Percentiles rank a stretch among this genome's conserved stretches.
phyloP scores from a whole-genome alignment of 2,797 vertebrate genomes.

The Natrix natrix region DNA sequence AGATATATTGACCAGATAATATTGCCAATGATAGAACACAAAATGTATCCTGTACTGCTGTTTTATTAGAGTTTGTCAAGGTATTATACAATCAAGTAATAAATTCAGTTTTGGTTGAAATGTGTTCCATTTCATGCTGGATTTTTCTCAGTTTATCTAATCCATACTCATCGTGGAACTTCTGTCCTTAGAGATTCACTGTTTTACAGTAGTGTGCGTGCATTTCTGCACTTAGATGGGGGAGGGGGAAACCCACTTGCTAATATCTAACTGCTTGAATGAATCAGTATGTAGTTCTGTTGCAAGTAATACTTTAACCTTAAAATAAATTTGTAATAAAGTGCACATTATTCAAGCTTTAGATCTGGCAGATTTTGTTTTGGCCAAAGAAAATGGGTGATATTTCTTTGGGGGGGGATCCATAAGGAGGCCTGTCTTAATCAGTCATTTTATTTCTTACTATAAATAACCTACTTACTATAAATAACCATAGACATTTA shows the following conservation, averaged over 20 bases:
- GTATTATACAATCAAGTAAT: constrained; percentile 28
- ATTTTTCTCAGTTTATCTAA: constrained; percentile 4
- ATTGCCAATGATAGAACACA: constrained; percentile 5
- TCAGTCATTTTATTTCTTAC: neutral
- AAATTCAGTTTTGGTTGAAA: constrained; percentile 24
- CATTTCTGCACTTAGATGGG: neutral
- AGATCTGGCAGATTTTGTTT: neutral
- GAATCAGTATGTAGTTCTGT: neutral
- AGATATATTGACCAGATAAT: constrained; percentile 8
- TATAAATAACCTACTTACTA: neutral
- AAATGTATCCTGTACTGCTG: neutral
- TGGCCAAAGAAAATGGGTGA: neutral
- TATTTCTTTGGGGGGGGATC: neutral
- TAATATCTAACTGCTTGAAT: constrained; percentile 6
- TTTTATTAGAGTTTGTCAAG: constrained; percentile 7
- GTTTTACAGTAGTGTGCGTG: neutral
- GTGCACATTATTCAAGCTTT: neutral
- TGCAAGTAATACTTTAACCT: neutral
- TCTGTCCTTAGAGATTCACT: constrained; percentile 14
- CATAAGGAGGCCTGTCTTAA: neutral
- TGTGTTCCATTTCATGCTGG: constrained; percentile 13
- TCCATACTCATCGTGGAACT: constrained; percentile 29
- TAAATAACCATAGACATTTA: neutral
- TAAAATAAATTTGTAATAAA: neutral
- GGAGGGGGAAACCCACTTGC: neutral